These are phyloP conservation scores for Mesoligia furuncula DNA, from an alignment of 2,888 invertebrate species.

Conservation along the genomic window DNA sequence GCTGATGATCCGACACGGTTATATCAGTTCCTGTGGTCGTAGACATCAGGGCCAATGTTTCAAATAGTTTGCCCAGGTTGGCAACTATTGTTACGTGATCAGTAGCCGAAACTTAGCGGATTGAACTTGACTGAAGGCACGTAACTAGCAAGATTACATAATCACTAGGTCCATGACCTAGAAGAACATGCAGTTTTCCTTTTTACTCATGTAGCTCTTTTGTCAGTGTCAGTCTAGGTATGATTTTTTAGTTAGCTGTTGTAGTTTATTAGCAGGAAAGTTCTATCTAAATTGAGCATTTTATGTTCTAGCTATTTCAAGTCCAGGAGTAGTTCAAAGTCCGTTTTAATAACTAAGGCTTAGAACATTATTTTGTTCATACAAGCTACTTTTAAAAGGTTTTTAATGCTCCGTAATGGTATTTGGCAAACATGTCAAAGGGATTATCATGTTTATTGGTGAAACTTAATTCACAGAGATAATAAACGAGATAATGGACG, in stretches of 20 bases:
- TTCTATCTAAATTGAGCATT: background rate
- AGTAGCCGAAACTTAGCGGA: background rate
- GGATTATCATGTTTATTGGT: conserved; percentile 39
- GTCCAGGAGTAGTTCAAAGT: background rate
- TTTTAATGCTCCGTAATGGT: conserved; percentile 28
- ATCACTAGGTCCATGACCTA: conserved; percentile 26
- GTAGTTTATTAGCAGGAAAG: background rate
- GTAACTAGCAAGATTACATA: conserved; percentile 18
- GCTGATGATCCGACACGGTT: conserved; percentile 27
- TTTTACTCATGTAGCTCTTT: conserved; percentile 9
- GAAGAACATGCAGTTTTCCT: conserved; percentile 28
- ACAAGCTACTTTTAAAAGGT: conserved; percentile 28
- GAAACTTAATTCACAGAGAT: conserved; percentile 38
- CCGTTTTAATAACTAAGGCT: background rate
- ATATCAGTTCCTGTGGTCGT: conserved; percentile 42
- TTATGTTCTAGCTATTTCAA: background rate
- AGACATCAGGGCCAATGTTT: conserved; percentile 46
- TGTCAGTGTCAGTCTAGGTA: background rate
- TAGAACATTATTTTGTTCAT: background rate
- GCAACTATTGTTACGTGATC: conserved; percentile 20
- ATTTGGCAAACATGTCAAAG: conserved; percentile 36
- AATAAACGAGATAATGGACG: conserved; percentile 39
- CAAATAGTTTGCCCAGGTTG: conserved; percentile 18
- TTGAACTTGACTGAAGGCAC: conserved; percentile 42
- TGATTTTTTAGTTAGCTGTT: background rate